phyloP scores from a whole-genome alignment of 2,888 invertebrate species.

The Druceiella hillmani region DNA sequence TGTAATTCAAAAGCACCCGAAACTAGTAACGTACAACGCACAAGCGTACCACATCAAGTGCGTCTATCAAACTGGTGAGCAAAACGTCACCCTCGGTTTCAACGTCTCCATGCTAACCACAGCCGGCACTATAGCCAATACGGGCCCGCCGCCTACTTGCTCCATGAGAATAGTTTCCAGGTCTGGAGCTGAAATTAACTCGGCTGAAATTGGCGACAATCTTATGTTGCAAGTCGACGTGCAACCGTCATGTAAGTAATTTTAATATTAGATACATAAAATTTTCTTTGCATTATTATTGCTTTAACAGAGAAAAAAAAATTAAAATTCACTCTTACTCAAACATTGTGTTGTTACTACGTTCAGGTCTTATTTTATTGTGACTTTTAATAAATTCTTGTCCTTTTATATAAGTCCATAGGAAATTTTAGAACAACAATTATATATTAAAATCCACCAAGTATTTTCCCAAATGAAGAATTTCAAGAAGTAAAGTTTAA shows the following conservation, averaged over 20 bases:
- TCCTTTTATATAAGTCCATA: too few species aligned
- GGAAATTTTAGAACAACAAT: too few species aligned
- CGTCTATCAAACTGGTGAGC: conserved; percentile 90
- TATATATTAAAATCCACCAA: too few species aligned
- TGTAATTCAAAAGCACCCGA: conserved; percentile 94
- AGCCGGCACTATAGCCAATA: conserved; percentile 91
- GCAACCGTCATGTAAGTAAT: conserved; percentile 61
- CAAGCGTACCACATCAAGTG: conserved; percentile 96
- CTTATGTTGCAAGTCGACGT: conserved; percentile 81
- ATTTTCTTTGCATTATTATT: too few species aligned
- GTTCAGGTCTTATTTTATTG: too few species aligned
- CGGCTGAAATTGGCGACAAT: conserved; percentile 89
- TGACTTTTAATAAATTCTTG: too few species aligned
- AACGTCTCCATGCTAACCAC: conserved; percentile 95
- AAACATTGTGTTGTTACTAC: too few species aligned
- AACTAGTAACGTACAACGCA: conserved; percentile 88
- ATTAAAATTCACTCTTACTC: too few species aligned
- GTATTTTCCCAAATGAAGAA: too few species aligned
- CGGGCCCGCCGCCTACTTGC: conserved; percentile 90
- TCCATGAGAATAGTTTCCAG: conserved; percentile 86
- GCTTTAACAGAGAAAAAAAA: too few species aligned
- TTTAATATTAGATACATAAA: conserved; percentile 3
- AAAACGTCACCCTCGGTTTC: conserved; percentile 87
- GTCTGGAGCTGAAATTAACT: conserved; percentile 81
- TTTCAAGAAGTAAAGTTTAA: too few species aligned